Conservation (phyloP, 1,140 invertebrate genomes). For the Holotrichia oblita region DNA sequence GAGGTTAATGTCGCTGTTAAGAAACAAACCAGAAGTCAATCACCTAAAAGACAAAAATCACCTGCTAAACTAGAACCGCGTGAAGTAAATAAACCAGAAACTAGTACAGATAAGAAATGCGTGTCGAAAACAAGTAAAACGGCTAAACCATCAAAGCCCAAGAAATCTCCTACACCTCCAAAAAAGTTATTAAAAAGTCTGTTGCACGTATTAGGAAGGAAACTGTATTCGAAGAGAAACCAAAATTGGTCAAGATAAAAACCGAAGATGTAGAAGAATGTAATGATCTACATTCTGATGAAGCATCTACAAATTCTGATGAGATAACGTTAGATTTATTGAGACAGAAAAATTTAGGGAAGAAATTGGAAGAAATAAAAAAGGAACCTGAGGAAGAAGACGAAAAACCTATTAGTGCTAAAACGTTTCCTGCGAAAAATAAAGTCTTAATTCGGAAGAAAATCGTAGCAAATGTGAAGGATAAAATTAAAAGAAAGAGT, state of each 20-base stretch:
- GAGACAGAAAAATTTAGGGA: constrained; percentile 46
- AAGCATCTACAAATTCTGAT: constrained; percentile 53
- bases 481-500: constrained; percentile 24
- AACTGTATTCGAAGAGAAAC: constrained; percentile 43
- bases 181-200: background rate
- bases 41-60: constrained; percentile 30
- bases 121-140: constrained; percentile 6
- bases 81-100: constrained; percentile 26
- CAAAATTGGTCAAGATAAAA: constrained; percentile 2
- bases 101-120: too few relatives aligned
- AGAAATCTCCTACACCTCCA: background rate
- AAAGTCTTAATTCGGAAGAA: constrained; percentile 18
- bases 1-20: background rate
- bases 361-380: background rate
- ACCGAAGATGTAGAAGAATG: constrained; percentile 8
- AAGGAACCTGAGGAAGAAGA: constrained; percentile 21
- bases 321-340: constrained; percentile 58
- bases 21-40: background rate
- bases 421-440: constrained; percentile 47
- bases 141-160: constrained; percentile 7
- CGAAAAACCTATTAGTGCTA: background rate
- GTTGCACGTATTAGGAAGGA: constrained; percentile 42
- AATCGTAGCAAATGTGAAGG: constrained; percentile 7
- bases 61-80: constrained; percentile 21
- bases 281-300: constrained; percentile 38